These are phyloP conservation scores for Ranitomeya variabilis DNA, from an alignment of 2,113 vertebrate species.

Conservation along the genomic window DNA sequence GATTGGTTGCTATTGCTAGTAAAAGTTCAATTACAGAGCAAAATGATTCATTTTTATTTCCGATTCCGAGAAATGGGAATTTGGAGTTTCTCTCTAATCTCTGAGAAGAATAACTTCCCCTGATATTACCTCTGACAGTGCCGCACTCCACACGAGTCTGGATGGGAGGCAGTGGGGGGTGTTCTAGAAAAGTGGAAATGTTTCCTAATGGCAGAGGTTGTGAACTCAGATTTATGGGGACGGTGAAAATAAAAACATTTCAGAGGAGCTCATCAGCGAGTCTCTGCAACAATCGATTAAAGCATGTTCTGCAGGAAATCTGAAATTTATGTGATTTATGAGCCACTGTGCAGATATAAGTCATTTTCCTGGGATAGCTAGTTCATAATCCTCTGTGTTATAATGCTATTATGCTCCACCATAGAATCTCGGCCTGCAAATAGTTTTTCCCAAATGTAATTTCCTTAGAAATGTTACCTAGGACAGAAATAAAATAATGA, in stretches of 20 bases:
- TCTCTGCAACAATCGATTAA: constrained; percentile 53
- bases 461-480: constrained; percentile 24
- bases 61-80: constrained; percentile 19
- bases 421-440: constrained; percentile 26
- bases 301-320: constrained; percentile 49
- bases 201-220: constrained; percentile 44
- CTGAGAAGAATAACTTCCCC: constrained; percentile 41
- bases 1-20: constrained; percentile 19
- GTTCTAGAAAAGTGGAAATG: constrained; percentile 19
- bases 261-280: constrained; percentile 44
- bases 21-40: constrained; percentile 28
- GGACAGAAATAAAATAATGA: constrained; percentile 43
- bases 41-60: constrained; percentile 44
- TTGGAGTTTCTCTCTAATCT: constrained; percentile 37
- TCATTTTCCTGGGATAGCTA: constrained; percentile 46
- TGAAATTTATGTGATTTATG: constrained; percentile 47
- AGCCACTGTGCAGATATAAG: constrained; percentile 24
- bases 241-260: constrained; percentile 48
- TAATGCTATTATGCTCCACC: constrained; percentile 49
- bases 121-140: constrained; percentile 38
- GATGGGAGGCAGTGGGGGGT: not conserved
- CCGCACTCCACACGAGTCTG: not conserved
- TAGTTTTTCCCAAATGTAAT: constrained; percentile 53
- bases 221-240: constrained; percentile 54
- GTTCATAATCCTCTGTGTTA: constrained; percentile 51